phyloP scores from a whole-genome alignment of 2,888 invertebrate genomes.

The Drosophila glabriapex region DNA sequence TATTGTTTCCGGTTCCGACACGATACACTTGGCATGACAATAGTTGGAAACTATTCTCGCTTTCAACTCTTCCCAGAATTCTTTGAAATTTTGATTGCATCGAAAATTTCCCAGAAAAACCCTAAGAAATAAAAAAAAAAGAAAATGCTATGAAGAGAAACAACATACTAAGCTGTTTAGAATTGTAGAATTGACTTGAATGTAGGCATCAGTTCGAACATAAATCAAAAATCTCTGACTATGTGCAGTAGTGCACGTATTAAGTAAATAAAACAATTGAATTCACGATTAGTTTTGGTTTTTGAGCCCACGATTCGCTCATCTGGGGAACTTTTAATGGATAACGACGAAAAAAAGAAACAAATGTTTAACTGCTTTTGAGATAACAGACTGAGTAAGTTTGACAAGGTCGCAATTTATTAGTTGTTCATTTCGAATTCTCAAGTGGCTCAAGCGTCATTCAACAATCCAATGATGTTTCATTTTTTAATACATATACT shows the following conservation, averaged over 20 bases:
- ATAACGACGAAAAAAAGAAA: not conserved
- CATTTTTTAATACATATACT: not conserved
- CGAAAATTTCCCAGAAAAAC: not conserved
- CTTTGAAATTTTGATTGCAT: not conserved
- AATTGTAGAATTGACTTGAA: not conserved
- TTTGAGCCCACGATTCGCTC: not conserved
- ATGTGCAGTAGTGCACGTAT: not conserved
- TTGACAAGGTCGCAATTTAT: slow-evolving; percentile 15
- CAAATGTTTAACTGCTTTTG: not conserved
- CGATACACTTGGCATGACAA: not conserved
- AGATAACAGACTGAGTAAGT: not conserved
- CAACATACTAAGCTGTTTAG: not conserved
- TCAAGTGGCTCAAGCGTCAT: slow-evolving; percentile 11
- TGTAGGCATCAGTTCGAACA: not conserved
- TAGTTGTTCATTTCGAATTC: slow-evolving; percentile 1
- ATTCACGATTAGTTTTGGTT: slow-evolving; percentile 15
- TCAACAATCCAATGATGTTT: slow-evolving; percentile 1
- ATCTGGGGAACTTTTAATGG: not conserved
- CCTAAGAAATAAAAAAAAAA: not conserved
- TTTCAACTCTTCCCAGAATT: not conserved
- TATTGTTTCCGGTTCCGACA: not conserved
- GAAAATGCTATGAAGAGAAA: not conserved
- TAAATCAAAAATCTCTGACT: not conserved
- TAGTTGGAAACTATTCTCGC: not conserved
- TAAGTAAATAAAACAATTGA: slow-evolving; percentile 1